Percentiles rank a stretch among this genome's conserved stretches.
Evolutionary conservation across 2,888 invertebrate species (phyloP).

Genomic region (Epistrophella euchroma): DNA sequence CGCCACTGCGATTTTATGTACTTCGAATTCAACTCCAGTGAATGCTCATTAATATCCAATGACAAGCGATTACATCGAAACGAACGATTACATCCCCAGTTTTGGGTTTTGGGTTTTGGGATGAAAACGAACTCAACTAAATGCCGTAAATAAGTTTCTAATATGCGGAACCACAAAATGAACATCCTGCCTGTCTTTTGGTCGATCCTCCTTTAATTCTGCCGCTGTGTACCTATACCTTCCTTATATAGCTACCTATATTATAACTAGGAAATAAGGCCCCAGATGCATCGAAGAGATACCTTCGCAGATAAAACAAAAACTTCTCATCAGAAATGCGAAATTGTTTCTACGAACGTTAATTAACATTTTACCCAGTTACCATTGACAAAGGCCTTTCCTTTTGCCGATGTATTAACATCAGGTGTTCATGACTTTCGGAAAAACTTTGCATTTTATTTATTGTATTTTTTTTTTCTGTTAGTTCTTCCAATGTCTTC

Average conservation of each 20-base stretch:
- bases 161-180: slow-evolving; percentile 34
- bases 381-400: slow-evolving; percentile 66
- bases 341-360: slow-evolving; percentile 64
- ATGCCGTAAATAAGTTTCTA: slow-evolving; percentile 58
- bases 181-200: slow-evolving; percentile 15
- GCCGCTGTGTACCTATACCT: neutral
- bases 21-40: slow-evolving; percentile 58
- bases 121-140: slow-evolving; percentile 34
- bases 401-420: slow-evolving; percentile 61
- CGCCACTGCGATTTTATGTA: slow-evolving; percentile 21
- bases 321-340: slow-evolving; percentile 65
- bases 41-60: slow-evolving; percentile 69
- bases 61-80: slow-evolving; percentile 61
- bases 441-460: slow-evolving; percentile 67
- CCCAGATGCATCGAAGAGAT: slow-evolving; percentile 65
- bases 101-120: slow-evolving; percentile 24
- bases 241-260: no score
- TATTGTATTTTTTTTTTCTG: slow-evolving; percentile 30
- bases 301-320: slow-evolving; percentile 52
- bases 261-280: neutral
- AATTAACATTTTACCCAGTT: slow-evolving; percentile 69
- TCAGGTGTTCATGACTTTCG: slow-evolving; percentile 72
- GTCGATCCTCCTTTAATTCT: neutral
- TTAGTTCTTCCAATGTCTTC: slow-evolving; percentile 17
- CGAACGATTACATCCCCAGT: slow-evolving; percentile 38